Base-by-base conservation (phyloP, 2,113 vertebrate species). In the Jacana jacana region DNA sequence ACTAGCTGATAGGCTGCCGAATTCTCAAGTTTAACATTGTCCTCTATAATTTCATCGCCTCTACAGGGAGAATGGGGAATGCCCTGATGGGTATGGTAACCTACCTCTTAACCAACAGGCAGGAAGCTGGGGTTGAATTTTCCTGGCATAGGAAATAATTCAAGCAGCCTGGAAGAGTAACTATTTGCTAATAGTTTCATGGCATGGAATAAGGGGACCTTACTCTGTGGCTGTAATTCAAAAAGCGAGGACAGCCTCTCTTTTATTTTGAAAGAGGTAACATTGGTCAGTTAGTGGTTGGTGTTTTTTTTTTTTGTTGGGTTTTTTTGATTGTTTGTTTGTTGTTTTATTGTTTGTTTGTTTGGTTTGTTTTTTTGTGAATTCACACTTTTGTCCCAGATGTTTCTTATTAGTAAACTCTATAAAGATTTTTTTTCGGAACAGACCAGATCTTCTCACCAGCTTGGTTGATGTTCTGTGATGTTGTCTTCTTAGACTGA, bases 111-210 rank as follows among this genome's bases (percentile, higher is more conserved):
- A 40, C 8, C 48, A 39, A 11, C 14, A 39, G 17, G 4, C 14
- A 17, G 33, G 15, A 60, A 23, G 15, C 18, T 0, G 0, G 9
- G 2, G 6, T 8, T 37, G 28, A 70, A 7, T 70, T 91, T 22
- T 80, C 24, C 35, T 71, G 35, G 8, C 1, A 0, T 1, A n/a
- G 37, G n/a, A 83, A 49, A 44, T 37, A 70, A 9, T 65, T 57
- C 11, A 44, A 27, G 20, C 25, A 54, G 24, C 22, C 14, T 70
- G 22, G 19, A 72, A 35, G 46, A 49, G 5, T 10, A 18, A 28
- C 22, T 52, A 3, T 27, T 65, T 20, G 25, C 30, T n/a, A 42
- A 9, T 13, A 58, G 28, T 63, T 83, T 49, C 40, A 10, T n/a
- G n/a, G 5, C 2, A 7, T 17, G 2, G 8, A 61, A 17, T 22